Base-by-base conservation (phyloP, 2,113 vertebrate genomes). In the Zosterops hypoxanthus region DNA sequence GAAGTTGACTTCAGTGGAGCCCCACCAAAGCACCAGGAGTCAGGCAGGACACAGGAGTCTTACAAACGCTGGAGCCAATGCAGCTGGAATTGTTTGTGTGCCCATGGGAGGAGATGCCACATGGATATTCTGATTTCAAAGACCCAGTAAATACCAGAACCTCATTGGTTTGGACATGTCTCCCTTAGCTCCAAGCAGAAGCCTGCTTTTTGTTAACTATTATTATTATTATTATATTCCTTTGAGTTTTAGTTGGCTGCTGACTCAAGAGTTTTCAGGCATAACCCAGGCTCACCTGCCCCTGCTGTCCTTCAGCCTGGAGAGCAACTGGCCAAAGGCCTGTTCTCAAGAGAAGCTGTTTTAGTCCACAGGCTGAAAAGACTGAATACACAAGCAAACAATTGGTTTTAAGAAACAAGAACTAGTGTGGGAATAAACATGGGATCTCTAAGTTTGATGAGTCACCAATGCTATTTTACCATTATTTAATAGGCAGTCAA, bases 61-160 rank as follows among this genome's bases (percentile, higher is more conserved):
- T 8, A 26, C 5, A 41, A 49, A 42, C 24, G 60, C 41, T 6
- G 7, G 31, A 49, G 68, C 59, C 57, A 17, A 1, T 5, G 6
- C 33, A 88, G 36, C 36, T 1, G 0, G 24, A 31, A 20, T 17
- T 23, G 36, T 42, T 39, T 3, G 0, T 12, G 21, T 41, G 36
- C 42, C 80, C 1, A 0, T 15, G 33, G 39, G 28, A 85, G 24
- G 53, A 85, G 44, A 36, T 23, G 8, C 16, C 39, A 26, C 4
- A 1, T 11, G 39, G 31, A 14, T 55, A 63, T 85, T 63, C 39
- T 69, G n/a, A 21, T 72, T n/a, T 46, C 46, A 56, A 55, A 60
- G 9, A 28, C 1, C 0, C 12, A 56, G 31, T 33, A 65, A 56
- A 81, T 44, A 57, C 6, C 42, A 46, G 59, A 76, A 49, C 33